phyloP scores from a whole-genome alignment of 1,140 invertebrate species.

The Metaphire vulgaris region DNA sequence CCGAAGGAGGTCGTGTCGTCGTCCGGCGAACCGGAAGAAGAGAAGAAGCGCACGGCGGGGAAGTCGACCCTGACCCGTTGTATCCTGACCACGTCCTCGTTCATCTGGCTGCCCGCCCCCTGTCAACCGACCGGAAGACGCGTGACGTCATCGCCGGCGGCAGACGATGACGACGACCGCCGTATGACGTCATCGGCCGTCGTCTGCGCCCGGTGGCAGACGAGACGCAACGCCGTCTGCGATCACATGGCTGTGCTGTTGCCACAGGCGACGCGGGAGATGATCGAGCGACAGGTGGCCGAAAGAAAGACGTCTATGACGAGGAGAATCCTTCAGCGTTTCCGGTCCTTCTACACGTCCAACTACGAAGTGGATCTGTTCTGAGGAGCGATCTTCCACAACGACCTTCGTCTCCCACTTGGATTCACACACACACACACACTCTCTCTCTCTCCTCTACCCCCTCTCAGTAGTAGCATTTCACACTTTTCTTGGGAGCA shows the following conservation, averaged over 20 bases:
- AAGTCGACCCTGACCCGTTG: not conserved
- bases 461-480: no score
- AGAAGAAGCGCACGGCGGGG: not conserved
- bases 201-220: not conserved
- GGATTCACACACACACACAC: no score
- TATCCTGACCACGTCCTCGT: not conserved
- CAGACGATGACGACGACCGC: not conserved
- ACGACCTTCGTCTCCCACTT: no score
- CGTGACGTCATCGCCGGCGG: not conserved
- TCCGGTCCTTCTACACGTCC: constrained; percentile 22
- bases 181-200: no score
- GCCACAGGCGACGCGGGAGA: constrained; percentile 28
- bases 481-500: no score
- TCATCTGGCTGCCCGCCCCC: not conserved
- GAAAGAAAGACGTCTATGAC: constrained; percentile 23
- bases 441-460: no score
- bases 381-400: no score
- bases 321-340: constrained; percentile 26
- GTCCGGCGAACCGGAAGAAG: no score
- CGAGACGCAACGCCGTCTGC: constrained; percentile 27
- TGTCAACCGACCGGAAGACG: not conserved
- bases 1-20: no score
- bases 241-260: constrained; percentile 31
- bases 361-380: constrained; percentile 30
- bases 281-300: constrained; percentile 27